Evolutionary conservation across 2,888 invertebrate species (phyloP), one percentile per base, ranked within the genome.

Genomic region (Cephus pulcher): DNA sequence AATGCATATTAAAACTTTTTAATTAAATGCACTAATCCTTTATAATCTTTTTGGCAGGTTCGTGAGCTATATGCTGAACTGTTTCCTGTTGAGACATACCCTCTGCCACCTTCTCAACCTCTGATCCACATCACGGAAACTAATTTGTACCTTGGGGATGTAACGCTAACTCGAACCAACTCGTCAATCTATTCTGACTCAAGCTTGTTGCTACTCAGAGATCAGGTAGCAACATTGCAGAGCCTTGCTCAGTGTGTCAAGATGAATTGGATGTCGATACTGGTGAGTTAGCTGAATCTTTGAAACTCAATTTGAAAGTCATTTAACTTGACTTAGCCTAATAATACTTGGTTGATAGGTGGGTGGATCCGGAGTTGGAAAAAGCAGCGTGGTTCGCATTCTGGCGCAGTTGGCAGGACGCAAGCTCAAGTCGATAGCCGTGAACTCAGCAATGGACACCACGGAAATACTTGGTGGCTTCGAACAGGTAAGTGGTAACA

Each of bases 391-490:
- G 11, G 95, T 98, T 34, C 95, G 95, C 89, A 93, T 96, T 74
- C 91, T 98, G 79, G 95, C 98, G 0, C 94, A 94, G 86, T 90
- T 98, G 76, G 94, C 95, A 0, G 97, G 97, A 1, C 94, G 95
- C 84, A 93, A 94, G 79, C 93, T 98, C 73, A 94, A 15, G 84
- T 94, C 96, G 0, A 92, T 99, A 79, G 94, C 96, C 15, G 96
- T 98, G 76, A 98, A 97, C 86, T 96, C 97, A 40, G 96, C 97
- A 68, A 98, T 98, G 95, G 99, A 99, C 89, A 97, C 98, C 0
- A 97, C 96, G 0, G 98, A 99, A 90, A 95, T 99, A 76, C 93
- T 99, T 1, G 99, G 99, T 76, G 98, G 98, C 82, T 99, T 99
- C 92, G 99, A 99, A 93, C 99, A 99, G 95, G 95, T 95, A 87